Percentiles rank a stretch among this genome's conserved stretches.
phyloP scores from a whole-genome alignment of 2,797 vertebrate genomes.

The Periparus ater region DNA sequence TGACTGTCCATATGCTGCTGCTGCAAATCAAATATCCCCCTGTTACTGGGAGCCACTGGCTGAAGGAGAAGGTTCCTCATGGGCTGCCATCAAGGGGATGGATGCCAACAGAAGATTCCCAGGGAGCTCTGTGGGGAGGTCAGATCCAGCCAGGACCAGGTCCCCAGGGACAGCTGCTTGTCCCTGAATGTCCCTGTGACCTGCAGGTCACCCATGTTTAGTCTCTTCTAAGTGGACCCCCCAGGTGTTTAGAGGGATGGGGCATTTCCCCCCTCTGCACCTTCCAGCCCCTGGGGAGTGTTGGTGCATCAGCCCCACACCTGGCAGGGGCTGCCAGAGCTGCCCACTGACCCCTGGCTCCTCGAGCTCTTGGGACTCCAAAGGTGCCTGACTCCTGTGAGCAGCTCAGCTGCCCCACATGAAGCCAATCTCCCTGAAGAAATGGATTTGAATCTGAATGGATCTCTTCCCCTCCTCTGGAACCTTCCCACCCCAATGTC shows the following conservation, averaged over 20 bases:
- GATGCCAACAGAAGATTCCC: not conserved
- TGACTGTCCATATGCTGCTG: not conserved
- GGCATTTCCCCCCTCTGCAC: not conserved
- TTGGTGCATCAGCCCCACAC: not conserved
- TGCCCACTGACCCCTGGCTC: not conserved
- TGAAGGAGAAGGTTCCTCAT: not conserved
- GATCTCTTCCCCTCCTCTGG: not conserved
- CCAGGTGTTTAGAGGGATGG: fast-evolving
- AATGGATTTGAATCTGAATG: not conserved
- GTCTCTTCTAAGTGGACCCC: not conserved
- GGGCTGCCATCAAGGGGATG: not conserved
- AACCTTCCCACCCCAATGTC: not conserved
- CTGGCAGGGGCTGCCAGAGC: not conserved
- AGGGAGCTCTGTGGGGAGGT: not conserved
- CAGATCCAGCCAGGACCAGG: not conserved
- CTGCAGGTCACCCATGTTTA: not conserved
- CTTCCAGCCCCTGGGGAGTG: not conserved
- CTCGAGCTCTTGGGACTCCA: not conserved
- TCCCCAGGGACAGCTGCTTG: not conserved
- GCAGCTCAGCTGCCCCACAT: not conserved
- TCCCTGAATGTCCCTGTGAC: not conserved
- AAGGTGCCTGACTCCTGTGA: not conserved
- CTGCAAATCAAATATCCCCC: not conserved
- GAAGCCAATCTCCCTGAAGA: not conserved
- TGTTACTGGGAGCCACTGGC: not conserved